Conservation (phyloP, 2,797 vertebrate genomes). For the Pangasius macronema region DNA sequence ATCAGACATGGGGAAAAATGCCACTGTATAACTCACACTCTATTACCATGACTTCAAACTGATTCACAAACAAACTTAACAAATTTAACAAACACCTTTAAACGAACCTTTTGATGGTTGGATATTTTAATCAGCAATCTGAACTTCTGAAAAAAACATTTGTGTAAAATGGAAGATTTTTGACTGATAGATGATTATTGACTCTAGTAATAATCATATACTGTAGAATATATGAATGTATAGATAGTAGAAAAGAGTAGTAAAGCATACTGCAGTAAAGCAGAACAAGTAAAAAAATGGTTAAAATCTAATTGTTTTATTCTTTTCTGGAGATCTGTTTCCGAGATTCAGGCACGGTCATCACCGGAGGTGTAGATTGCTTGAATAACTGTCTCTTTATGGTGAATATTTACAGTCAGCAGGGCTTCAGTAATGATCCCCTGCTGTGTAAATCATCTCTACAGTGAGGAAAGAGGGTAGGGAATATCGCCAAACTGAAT, state of each 20-base stretch:
- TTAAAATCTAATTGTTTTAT: not conserved
- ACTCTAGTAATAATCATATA: not conserved
- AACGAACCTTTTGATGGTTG: not conserved
- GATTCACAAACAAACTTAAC: not conserved
- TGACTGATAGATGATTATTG: not conserved
- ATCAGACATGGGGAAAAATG: not conserved
- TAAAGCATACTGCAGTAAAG: not conserved
- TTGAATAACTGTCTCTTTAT: slow-evolving; percentile 23
- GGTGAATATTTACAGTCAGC: slow-evolving; percentile 42
- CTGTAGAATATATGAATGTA: not conserved
- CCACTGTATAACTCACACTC: not conserved
- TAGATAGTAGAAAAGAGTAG: not conserved
- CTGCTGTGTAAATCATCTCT: slow-evolving; percentile 37
- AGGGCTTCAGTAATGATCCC: slow-evolving; percentile 4
- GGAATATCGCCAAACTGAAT: slow-evolving; percentile 20
- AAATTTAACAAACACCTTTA: not conserved
- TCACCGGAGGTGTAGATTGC: not conserved
- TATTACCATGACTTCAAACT: not conserved
- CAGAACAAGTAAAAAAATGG: not conserved
- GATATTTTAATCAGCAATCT: not conserved
- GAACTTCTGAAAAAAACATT: not conserved
- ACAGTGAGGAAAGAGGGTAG: slow-evolving; percentile 3
- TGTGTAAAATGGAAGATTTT: not conserved
- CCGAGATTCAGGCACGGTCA: not conserved
- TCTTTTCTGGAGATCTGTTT: not conserved